phyloP scores from a whole-genome alignment of 1,140 invertebrate genomes.

The Berghia stephanieae region DNA sequence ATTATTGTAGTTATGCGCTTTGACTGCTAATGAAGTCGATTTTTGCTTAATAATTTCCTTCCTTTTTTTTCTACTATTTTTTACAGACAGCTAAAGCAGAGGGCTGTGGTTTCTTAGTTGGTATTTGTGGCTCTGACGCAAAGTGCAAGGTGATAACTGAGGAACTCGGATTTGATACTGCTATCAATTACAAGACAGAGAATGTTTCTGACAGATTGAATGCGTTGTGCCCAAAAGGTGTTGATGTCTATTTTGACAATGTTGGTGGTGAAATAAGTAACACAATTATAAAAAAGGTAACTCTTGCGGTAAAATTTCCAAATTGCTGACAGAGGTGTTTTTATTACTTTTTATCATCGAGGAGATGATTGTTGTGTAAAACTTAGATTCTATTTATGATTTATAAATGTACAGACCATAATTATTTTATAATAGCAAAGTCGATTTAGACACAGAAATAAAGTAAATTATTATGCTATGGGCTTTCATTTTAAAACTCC shows the following conservation, averaged over 20 bases:
- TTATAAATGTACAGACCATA: too few species aligned
- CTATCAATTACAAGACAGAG: slow-evolving; percentile 59
- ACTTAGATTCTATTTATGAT: too few species aligned
- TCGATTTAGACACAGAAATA: too few species aligned
- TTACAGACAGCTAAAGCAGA: slow-evolving; percentile 50
- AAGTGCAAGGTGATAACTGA: slow-evolving; percentile 53
- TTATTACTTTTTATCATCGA: too few species aligned
- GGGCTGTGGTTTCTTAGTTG: slow-evolving; percentile 52
- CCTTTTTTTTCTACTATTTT: slow-evolving; percentile 12
- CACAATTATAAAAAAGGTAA: slow-evolving; percentile 58
- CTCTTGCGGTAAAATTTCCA: neutral
- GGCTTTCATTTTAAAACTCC: too few species aligned
- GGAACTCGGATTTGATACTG: slow-evolving; percentile 52
- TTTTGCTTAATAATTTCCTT: too few species aligned
- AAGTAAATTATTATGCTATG: too few species aligned
- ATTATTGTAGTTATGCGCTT: too few species aligned
- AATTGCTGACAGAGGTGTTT: neutral
- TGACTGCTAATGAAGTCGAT: too few species aligned
- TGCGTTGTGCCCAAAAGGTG: slow-evolving; percentile 52
- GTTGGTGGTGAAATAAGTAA: slow-evolving; percentile 63
- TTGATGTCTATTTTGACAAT: slow-evolving; percentile 64
- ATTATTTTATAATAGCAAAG: too few species aligned
- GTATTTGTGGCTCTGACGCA: slow-evolving; percentile 57
- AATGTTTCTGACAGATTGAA: slow-evolving; percentile 44
- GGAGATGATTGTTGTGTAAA: too few species aligned